phyloP scores from a whole-genome alignment of 1,140 invertebrate genomes.

The Oscheius sp. region DNA sequence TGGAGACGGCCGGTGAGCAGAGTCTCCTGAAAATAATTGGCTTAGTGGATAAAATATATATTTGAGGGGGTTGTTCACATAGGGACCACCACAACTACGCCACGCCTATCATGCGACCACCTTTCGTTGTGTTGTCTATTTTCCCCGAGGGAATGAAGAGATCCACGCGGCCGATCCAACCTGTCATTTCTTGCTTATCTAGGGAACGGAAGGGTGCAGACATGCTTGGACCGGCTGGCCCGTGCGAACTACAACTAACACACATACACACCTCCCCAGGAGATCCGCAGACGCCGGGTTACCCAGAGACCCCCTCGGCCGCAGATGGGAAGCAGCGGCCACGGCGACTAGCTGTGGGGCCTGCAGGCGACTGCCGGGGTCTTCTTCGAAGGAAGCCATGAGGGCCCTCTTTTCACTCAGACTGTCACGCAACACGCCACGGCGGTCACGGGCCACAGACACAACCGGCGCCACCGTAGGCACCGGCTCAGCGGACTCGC shows the following conservation, averaged over 20 bases:
- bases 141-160: slow-evolving; percentile 23
- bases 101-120: too few species aligned
- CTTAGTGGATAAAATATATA: too few species aligned
- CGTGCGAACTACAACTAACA: too few species aligned
- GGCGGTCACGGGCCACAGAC: slow-evolving; percentile 5
- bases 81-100: too few species aligned
- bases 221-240: background rate
- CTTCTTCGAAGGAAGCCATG: slow-evolving; percentile 7
- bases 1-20: background rate
- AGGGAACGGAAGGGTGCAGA: background rate
- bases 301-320: slow-evolving; percentile 12
- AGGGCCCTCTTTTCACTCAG: background rate
- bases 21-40: background rate
- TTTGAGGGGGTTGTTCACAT: too few species aligned
- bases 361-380: slow-evolving; percentile 2
- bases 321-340: background rate
- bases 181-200: background rate
- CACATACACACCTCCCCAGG: slow-evolving; percentile 6
- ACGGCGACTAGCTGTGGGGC: slow-evolving; percentile 5
- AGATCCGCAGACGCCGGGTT: slow-evolving; percentile 10
- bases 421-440: background rate
- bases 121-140: too few species aligned
- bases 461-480: background rate
- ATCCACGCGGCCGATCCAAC: slow-evolving; percentile 22
- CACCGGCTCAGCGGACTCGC: background rate